These are phyloP conservation scores for Lordiphosa clarofinis DNA, from an alignment of 1,140 invertebrate species.

Conservation along the genomic window DNA sequence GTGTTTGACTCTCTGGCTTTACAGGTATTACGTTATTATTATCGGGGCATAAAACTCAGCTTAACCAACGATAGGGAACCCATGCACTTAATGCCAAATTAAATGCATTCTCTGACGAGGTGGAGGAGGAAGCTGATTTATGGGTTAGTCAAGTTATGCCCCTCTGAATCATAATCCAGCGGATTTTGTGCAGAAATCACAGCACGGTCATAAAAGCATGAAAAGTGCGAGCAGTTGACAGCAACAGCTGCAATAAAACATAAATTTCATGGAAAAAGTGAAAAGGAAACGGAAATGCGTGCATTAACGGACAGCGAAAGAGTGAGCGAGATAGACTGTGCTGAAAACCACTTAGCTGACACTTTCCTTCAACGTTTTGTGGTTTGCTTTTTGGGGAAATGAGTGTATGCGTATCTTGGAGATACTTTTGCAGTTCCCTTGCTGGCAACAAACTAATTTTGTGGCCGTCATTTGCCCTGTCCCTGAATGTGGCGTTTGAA, in stretches of 20 bases:
- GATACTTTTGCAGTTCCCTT: conserved; percentile 10
- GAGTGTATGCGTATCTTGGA: conserved; percentile 16
- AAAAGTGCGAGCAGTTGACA: conserved; percentile 5
- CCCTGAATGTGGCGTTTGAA: conserved; percentile 64
- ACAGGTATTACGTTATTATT: conserved; percentile 9
- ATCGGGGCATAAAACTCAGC: conserved; percentile 4
- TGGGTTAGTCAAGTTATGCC: conserved; percentile 52
- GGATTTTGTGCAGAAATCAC: conserved; percentile 38
- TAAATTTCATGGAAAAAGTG: conserved; percentile 29
- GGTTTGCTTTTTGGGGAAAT: conserved; percentile 2
- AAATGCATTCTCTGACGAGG: conserved; percentile 31
- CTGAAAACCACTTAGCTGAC: conserved; percentile 52
- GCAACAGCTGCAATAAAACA: conserved; percentile 56
- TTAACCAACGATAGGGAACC: conserved; percentile 16
- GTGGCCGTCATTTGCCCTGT: conserved; percentile 54
- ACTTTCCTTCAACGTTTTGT: conserved; percentile 23
- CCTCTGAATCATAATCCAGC: conserved; percentile 43
- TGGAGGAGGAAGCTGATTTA: conserved; percentile 39
- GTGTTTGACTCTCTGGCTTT: conserved; percentile 7
- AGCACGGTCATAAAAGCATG: conserved; percentile 45
- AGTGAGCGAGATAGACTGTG: background rate
- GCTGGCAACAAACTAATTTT: conserved; percentile 30
- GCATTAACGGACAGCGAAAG: conserved; percentile 22
- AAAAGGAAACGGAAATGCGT: conserved; percentile 46
- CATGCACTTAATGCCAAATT: conserved; percentile 59